phyloP scores from a whole-genome alignment of 2,888 invertebrate species.

The Azorinus chamasolen region DNA sequence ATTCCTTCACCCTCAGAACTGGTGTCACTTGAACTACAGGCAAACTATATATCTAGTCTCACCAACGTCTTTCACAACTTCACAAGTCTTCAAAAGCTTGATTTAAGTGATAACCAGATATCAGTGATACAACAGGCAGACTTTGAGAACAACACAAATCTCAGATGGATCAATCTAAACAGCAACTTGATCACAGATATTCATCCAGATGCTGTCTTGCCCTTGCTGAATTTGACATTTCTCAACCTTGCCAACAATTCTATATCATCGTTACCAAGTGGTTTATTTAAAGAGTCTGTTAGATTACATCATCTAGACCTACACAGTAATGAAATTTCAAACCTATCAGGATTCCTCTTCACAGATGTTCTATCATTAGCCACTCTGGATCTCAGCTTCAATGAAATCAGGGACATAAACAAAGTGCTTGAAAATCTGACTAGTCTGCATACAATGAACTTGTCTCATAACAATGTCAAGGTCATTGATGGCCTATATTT shows the following conservation, averaged over 20 bases:
- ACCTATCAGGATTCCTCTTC: constrained; percentile 58
- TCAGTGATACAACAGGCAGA: constrained; percentile 29
- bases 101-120: constrained; percentile 73
- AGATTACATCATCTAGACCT: constrained; percentile 37
- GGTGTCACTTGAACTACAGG: constrained; percentile 49
- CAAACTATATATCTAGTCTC: constrained; percentile 60
- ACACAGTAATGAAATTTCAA: constrained; percentile 33
- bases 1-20: too few relatives aligned
- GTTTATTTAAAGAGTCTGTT: constrained; percentile 39
- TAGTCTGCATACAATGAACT: constrained; percentile 41
- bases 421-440: constrained; percentile 36
- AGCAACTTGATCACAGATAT: constrained; percentile 54
- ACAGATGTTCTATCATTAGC: constrained; percentile 23
- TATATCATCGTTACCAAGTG: constrained; percentile 28
- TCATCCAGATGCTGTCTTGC: constrained; percentile 23
- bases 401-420: constrained; percentile 43
- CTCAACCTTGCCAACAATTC: constrained; percentile 62
- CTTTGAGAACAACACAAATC: constrained; percentile 32
- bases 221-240: constrained; percentile 29
- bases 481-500: constrained; percentile 17
- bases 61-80: constrained; percentile 62
- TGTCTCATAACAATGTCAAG: constrained; percentile 41
- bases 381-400: constrained; percentile 49
- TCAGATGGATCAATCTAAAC: constrained; percentile 47
- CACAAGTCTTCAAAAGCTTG: constrained; percentile 58